Base-by-base conservation (phyloP, 1,140 invertebrate genomes). In the Temnothorax nylanderi region DNA sequence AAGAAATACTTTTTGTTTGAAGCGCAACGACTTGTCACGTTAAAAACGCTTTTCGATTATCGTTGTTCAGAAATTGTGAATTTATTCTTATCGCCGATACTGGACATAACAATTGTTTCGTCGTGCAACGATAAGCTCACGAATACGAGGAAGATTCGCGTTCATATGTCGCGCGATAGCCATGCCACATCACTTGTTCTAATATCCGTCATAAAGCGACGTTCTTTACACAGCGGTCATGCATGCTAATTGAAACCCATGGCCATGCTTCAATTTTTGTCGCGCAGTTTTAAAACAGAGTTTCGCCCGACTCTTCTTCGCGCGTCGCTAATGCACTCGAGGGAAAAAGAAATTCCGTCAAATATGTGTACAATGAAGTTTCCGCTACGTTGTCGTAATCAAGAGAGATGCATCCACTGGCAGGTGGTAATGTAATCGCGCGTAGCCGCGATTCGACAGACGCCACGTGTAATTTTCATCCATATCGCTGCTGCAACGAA, bases 221-320 rank as follows among this genome's bases (percentile, higher is more conserved):
- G 58, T 71, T 16, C 34, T 37, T 51, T 92, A 91, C 88, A 92
- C 87, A 80, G 91, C 41, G 74, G 86, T 64, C 51, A 85, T 86
- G 87, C 67, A 82, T 87, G 88, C 82, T 92, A 92, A 93, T 93
- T 92, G 88, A 91, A 93, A 92, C 91, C 90, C 87, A 88, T 81
- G 10, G 88, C 76, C 87, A 49, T 75, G 84, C 87, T 89, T 58
- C 65, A 82, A 82, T 82, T 74, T 82, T 74, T 74, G 64, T 84
- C 75, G 67, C 51, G 65, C 47, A 86, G 71, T 76, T 69, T 84
- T 75, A 75, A 80, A 90, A 86, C 84, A 69, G 72, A 84, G 3
- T 26, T 26, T 69, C 76, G 71, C 78, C 65, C 34, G 64, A 47
- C 58, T 69, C 51, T 44, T 60, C 60, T 32, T 77, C 49, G 64